Base-by-base conservation (phyloP, 1,140 invertebrate genomes). In the Drosophila micromelanica region DNA sequence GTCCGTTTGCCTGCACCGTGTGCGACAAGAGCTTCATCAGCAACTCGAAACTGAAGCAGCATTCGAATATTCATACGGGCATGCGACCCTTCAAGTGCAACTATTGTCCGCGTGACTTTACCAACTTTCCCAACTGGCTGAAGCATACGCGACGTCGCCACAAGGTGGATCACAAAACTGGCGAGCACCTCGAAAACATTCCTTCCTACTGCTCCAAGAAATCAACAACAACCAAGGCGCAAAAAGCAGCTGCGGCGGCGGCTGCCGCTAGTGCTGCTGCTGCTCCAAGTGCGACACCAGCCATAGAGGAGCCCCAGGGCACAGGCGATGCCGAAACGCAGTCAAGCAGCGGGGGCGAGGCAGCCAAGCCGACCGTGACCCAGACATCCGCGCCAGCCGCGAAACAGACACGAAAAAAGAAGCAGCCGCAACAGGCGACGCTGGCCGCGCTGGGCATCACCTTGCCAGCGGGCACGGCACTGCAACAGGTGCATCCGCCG, bases 111-210 rank as follows among this genome's bases (percentile, higher is more conserved):
- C 92, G 93, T 2, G 92, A 92, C 51, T 94, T 94, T 76, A 94
- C 93, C 5, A 93, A 94, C 67, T 93, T 93, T 80, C 93, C 93
- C 1, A 94, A 94, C 81, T 94, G 93, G 92, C 78, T 94, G 6
- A 94, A 94, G 82, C 94, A 94, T 73, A 93, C 92, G 0, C 85
- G 93, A 35, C 91, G 93, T 59, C 90, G 93, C 13, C 94, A 94
- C 63, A 93, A 94, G 74, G 92, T 93, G 8, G 93, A 93, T 80
- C 93, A 93, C 68, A 93, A 93, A 76, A 93, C 93, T 9, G 93
- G 93, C 30, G 86, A 92, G 73, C 85, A 90, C 70, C 76, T 93
- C 23, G 90, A 92, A 61, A 91, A 92, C 60, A 92, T 92, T 85
- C 90, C 91, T 45, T 90, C 90, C 20, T 91, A 91, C 64, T 90